Evolutionary conservation across 2,888 invertebrate genomes (phyloP).

Genomic region (Calameuta idolon): DNA sequence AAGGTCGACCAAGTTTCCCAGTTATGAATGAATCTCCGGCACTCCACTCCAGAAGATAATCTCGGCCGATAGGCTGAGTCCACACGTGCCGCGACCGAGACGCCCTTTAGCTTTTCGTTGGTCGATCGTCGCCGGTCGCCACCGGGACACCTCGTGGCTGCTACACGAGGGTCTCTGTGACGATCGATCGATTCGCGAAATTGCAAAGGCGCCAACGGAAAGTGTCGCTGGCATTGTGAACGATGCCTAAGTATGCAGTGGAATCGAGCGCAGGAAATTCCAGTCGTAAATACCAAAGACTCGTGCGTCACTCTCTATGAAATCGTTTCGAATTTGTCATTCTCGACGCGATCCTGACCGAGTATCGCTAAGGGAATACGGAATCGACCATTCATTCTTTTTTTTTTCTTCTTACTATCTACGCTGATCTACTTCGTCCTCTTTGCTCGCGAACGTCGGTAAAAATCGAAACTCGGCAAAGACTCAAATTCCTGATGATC

Average conservation of each 20-base stretch:
- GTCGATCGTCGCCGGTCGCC: not conserved
- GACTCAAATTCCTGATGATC: not conserved
- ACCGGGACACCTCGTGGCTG: fast-evolving
- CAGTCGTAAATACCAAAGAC: not conserved
- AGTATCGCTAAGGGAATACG: not conserved
- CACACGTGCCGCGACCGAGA: not conserved
- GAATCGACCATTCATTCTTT: not conserved
- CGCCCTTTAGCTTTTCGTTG: not conserved
- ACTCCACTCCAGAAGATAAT: conserved; percentile 28
- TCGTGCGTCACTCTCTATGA: not conserved
- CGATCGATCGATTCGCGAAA: not conserved
- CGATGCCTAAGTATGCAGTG: not conserved
- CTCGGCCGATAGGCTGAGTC: conserved; percentile 24
- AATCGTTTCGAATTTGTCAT: not conserved
- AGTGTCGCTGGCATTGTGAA: not conserved
- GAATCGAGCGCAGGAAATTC: not conserved
- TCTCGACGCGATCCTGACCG: not conserved
- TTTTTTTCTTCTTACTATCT: not conserved
- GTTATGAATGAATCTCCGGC: conserved; percentile 34
- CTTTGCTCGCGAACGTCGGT: not conserved
- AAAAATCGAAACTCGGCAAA: not conserved
- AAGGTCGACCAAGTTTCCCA: conserved; percentile 14
- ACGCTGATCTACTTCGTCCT: not conserved
- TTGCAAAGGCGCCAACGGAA: not conserved
- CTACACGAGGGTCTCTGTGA: no score